Evolutionary conservation across 2,113 vertebrate genomes (phyloP).

Genomic region (Callipepla californica): DNA sequence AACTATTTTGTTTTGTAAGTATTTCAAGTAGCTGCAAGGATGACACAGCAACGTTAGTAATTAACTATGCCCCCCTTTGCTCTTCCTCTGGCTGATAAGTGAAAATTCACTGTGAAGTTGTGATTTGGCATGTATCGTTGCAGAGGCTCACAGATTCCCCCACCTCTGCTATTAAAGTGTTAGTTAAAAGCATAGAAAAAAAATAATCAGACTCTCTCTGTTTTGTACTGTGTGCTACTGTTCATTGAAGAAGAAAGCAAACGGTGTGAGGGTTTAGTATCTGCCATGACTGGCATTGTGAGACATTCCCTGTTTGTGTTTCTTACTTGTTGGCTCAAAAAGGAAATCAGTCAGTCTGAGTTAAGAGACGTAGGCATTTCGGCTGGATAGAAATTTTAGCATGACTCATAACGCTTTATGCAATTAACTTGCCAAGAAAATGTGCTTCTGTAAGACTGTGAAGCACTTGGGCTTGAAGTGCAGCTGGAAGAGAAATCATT

Average conservation of each 20-base stretch:
- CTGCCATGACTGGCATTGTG: not conserved
- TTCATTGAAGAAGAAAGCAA: not conserved
- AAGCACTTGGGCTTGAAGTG: not conserved
- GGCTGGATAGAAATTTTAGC: constrained; percentile 24
- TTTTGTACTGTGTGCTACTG: not conserved
- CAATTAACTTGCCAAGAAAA: constrained; percentile 34
- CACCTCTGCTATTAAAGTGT: not conserved
- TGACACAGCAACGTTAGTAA: constrained; percentile 40
- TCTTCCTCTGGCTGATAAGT: not conserved
- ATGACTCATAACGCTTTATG: constrained; percentile 36
- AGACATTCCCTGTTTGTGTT: not conserved
- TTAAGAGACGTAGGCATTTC: constrained; percentile 9
- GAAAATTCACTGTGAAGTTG: not conserved
- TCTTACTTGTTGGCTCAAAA: constrained; percentile 15
- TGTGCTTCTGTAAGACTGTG: not conserved
- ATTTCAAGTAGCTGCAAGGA: constrained; percentile 11
- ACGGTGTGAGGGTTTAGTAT: not conserved
- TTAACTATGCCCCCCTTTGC: constrained; percentile 39
- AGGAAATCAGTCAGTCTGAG: not conserved
- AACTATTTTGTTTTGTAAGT: constrained; percentile 20
- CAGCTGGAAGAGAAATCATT: constrained; percentile 33
- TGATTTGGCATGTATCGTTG: not conserved
- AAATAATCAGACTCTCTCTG: not conserved
- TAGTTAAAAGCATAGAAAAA: not conserved
- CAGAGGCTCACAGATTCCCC: not conserved